Percentiles rank a stretch among this genome's conserved stretches.
phyloP scores from a whole-genome alignment of 2,113 vertebrate genomes.

The Planiliza haematocheilus region DNA sequence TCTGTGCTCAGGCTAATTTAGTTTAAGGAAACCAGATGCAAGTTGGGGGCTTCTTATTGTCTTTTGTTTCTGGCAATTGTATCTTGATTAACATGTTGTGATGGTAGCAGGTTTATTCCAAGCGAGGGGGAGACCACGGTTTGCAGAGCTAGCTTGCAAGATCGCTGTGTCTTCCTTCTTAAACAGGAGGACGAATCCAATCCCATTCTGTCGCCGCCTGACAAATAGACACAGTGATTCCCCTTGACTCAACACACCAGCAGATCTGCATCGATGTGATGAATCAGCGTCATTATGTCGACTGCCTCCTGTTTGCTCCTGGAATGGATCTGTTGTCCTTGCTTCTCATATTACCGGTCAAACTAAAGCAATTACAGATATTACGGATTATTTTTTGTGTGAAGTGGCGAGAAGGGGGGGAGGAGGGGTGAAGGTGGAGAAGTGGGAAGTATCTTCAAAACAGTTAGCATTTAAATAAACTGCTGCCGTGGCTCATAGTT shows the following conservation, averaged over 20 bases:
- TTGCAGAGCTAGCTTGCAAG: neutral
- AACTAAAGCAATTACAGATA: conserved; percentile 61
- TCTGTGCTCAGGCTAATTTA: too few species aligned
- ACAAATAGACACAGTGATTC: conserved; percentile 49
- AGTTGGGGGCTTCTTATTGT: neutral
- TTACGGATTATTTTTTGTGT: conserved; percentile 47
- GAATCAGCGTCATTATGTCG: conserved; percentile 58
- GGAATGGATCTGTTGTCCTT: conserved; percentile 45
- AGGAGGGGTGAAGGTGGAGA: neutral
- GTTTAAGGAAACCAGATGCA: neutral
- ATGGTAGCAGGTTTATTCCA: neutral
- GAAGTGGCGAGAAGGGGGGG: neutral
- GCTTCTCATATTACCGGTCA: conserved; percentile 48
- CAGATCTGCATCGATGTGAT: conserved; percentile 56
- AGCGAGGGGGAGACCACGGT: neutral
- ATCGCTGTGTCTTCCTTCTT: conserved; percentile 4
- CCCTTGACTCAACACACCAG: conserved; percentile 45
- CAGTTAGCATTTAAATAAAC: too few species aligned
- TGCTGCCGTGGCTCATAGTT: too few species aligned
- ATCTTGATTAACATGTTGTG: conserved; percentile 14
- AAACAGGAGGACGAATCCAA: conserved; percentile 31
- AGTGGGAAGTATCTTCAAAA: too few species aligned
- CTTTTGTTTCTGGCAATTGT: neutral
- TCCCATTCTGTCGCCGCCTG: conserved; percentile 24
- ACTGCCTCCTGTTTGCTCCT: conserved; percentile 52